A percentile compares a stretch with the other conserved stretches of the same genome.
Evolutionary conservation across 2,888 invertebrate genomes (phyloP).

Genomic region (Nephrocerus scutellatus): DNA sequence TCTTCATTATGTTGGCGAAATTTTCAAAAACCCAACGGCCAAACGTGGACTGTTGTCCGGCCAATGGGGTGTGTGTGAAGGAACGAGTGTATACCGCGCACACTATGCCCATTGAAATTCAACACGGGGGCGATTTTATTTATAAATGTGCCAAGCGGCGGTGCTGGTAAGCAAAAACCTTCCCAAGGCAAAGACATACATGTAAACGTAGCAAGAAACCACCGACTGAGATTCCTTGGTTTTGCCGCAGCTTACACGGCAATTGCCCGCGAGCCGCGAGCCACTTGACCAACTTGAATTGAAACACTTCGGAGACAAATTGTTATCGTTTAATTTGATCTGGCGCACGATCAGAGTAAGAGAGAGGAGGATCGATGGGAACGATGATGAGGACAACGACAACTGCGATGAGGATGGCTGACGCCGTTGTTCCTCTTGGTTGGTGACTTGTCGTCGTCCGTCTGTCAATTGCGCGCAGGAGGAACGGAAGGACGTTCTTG

Average conservation of each 20-base stretch:
- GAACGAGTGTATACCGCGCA: slow-evolving; percentile 13
- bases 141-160: too few relatives aligned
- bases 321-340: slow-evolving; percentile 48
- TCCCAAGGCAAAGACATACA: too few relatives aligned
- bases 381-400: slow-evolving; percentile 2
- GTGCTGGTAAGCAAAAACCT: slow-evolving; percentile 1
- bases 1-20: too few relatives aligned
- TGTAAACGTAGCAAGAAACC: not conserved
- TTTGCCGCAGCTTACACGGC: slow-evolving; percentile 1
- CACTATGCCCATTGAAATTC: slow-evolving; percentile 41
- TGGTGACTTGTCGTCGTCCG: too few relatives aligned
- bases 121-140: slow-evolving; percentile 46
- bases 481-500: slow-evolving; percentile 13
- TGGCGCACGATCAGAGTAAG: slow-evolving; percentile 37
- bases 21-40: slow-evolving; percentile 2
- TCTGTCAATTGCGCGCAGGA: too few relatives aligned
- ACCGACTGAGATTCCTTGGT: slow-evolving; percentile 3
- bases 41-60: not conserved
- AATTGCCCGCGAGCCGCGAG: slow-evolving; percentile 17
- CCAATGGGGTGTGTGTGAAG: slow-evolving; percentile 5
- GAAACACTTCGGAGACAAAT: slow-evolving; percentile 47
- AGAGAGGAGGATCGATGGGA: not conserved
- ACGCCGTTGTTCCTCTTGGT: too few relatives aligned
- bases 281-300: too few relatives aligned
- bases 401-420: slow-evolving; percentile 5